Evolutionary conservation across 2,797 vertebrate genomes (phyloP).

Genomic region (Okamejei kenojei): DNA sequence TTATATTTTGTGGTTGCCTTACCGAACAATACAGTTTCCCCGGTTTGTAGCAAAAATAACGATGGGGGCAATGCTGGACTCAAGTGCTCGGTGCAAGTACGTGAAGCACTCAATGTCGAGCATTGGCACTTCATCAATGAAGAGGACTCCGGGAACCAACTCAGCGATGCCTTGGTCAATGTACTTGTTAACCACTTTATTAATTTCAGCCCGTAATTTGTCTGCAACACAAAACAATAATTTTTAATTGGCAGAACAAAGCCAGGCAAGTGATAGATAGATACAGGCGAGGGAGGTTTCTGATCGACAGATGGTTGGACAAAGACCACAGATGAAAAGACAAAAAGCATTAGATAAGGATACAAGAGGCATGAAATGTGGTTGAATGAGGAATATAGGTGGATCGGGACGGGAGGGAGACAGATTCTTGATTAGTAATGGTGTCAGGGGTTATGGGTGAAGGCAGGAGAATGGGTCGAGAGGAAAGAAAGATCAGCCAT

Average conservation of each 20-base stretch:
- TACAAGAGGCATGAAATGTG: no score
- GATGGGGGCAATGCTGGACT: slow-evolving; percentile 91
- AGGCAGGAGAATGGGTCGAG: no score
- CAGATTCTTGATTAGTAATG: no score
- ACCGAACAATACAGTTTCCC: slow-evolving; percentile 93
- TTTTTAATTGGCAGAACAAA: not conserved
- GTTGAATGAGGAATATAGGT: no score
- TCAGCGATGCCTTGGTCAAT: slow-evolving; percentile 96
- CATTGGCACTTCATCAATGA: slow-evolving; percentile 97
- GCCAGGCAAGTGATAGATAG: no score
- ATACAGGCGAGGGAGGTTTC: no score
- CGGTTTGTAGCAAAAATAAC: slow-evolving; percentile 96
- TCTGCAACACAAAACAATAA: slow-evolving; percentile 56
- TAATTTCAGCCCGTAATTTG: slow-evolving; percentile 91
- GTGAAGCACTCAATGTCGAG: slow-evolving; percentile 98
- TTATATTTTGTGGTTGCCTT: not conserved
- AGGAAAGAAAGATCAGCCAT: no score
- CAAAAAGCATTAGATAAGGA: no score
- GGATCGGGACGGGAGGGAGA: no score
- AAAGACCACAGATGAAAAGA: no score
- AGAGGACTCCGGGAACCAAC: slow-evolving; percentile 89
- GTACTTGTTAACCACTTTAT: slow-evolving; percentile 98
- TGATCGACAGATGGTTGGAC: no score
- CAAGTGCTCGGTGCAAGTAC: slow-evolving; percentile 87
- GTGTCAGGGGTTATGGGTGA: no score